Base-by-base conservation (phyloP, 2,888 invertebrate genomes). In the Neoitamus cyanurus region DNA sequence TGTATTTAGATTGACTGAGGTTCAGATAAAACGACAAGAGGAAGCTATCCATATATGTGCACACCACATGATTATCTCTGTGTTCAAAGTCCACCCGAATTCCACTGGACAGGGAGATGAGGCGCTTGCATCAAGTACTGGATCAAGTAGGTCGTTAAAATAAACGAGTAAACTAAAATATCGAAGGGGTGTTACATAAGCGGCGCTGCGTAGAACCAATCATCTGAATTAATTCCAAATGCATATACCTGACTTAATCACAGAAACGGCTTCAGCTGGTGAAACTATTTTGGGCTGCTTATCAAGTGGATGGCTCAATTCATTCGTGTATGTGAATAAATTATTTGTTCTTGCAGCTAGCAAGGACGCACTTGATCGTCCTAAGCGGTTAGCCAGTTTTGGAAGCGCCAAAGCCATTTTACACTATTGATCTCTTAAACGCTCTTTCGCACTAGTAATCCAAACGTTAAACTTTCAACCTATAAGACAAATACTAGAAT, bases 171-270 rank as follows among this genome's bases (percentile, higher is more conserved):
- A 58, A 58, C 20, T 25, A 3, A 20, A 11, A 58, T 58, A 58
- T 25, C 58, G 2, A 58, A 58, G 15, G 20, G 15, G 25, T 58
- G 9, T 58, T 58, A 58, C 25, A 58, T 58, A 58, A 58, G 58
- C 20, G 3, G 7, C 20, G 58, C 9, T 5, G n/a, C n/a, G 58
- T 20, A 20, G 58, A 58, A 58, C 58, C 7, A 2, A 9, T 58
- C 20, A 58, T 58, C 15, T 20, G 15, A 37, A 9, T 36, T n/a
- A 42, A 42, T 15, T 42, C 5, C 42, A n/a, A 42, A n/a, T n/a
- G 42, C 15, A 42, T 93, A 97, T 93, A 97, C 97, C 96, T 87
- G 97, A 97, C 91, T 96, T 94, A 83, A 98, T 93, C 86, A 92
- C 93, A 89, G 94, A 92, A 80, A 97, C 95, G 1, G 96, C 97